Base-by-base conservation (phyloP, 1,140 invertebrate species). In the Lysiphlebus fabarum region DNA sequence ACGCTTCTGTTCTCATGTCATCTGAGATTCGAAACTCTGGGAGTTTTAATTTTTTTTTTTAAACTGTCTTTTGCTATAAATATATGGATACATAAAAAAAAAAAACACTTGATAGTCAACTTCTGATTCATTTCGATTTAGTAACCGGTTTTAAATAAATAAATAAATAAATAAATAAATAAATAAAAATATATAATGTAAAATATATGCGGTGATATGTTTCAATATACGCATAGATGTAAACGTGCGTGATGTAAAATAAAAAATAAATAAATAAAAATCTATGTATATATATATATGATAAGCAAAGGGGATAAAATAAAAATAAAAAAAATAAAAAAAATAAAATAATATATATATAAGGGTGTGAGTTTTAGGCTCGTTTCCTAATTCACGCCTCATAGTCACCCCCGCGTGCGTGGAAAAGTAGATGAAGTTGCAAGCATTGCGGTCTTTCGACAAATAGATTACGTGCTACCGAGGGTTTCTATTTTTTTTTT, bases 381-480 rank as follows among this genome's bases (percentile, higher is more conserved):
- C 17, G 17, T 58, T 54, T 63, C 33, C 40, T 45, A 63, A 61
- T 63, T 61, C 51, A 54, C 59, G 59, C 56, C 58, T 64, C 53
- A 53, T 49, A 48, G 42, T 38, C 53, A 44, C 43, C 54, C 50
- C 51, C 47, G 41, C 38, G 60, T 58, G 61, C 61, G 61, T 62
- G 42, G 44, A 62, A 54, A 58, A 36, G 33, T 56, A 56, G 56
- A 59, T 62, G 58, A 67, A 74, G 69, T 68, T 66, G 51, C 58
- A 59, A 62, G 67, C 67, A 64, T 72, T 68, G 72, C 67, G 75
- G 76, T 74, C 72, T 72, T 64, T 67, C 73, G 70, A 78, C 76
- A 78, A 79, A 79, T 79, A 79, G 77, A 79, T 79, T 79, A 79
- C 77, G 77, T 79, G 76, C 74, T 41, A 55, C 17, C 67, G 65